phyloP scores from a whole-genome alignment of 2,113 vertebrate genomes.

The Cairina moschata region DNA sequence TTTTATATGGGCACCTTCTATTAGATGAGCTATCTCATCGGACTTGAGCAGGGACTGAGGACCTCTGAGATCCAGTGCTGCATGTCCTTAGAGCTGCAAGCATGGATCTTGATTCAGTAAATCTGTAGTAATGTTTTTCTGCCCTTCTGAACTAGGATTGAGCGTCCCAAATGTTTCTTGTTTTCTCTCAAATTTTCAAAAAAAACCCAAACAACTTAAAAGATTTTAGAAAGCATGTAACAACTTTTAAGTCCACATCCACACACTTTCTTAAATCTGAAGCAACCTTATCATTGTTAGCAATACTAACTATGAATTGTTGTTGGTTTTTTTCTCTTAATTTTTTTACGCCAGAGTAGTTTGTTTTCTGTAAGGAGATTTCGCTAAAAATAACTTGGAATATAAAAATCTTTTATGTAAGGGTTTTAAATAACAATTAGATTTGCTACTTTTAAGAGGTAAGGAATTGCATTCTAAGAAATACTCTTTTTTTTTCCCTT shows the following conservation, averaged over 20 bases:
- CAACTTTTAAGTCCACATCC: not conserved
- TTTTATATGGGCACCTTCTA: not conserved
- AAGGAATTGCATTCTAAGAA: not conserved
- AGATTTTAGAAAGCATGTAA: not conserved
- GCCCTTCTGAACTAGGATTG: not conserved
- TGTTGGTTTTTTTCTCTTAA: not conserved
- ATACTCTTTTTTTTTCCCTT: not conserved
- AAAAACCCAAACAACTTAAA: not conserved
- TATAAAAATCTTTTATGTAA: not conserved
- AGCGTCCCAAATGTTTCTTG: not conserved
- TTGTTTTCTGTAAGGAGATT: not conserved
- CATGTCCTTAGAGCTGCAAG: not conserved
- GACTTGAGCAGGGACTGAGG: too few relatives aligned
- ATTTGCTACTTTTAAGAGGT: not conserved
- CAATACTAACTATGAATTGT: not conserved
- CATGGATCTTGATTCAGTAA: not conserved
- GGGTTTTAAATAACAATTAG: not conserved
- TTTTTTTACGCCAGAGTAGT: not conserved
- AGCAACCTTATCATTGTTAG: not conserved
- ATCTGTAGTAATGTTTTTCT: not conserved
- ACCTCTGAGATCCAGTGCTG: fast-evolving
- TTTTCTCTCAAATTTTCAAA: not conserved
- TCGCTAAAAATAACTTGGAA: not conserved
- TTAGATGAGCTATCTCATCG: not conserved
- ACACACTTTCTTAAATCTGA: not conserved